Percentiles rank a stretch among this genome's conserved stretches.
Conservation (phyloP, 2,888 invertebrate genomes). For the Eueremaeus valkanovi region DNA sequence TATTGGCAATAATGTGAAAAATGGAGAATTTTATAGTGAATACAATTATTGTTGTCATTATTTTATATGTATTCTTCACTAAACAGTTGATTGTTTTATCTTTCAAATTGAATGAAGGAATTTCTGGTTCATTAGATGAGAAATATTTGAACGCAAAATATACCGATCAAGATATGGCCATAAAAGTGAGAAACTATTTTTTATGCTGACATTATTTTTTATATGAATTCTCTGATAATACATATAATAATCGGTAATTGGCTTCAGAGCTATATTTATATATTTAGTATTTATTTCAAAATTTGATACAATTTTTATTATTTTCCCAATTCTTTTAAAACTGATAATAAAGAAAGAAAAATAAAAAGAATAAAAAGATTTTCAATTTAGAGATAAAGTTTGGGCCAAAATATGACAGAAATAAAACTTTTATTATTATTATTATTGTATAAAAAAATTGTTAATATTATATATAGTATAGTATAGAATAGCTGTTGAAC, state of each 20-base stretch:
- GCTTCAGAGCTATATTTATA: neutral
- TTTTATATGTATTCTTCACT: too few species aligned
- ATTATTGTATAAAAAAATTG: too few species aligned
- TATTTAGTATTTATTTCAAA: neutral
- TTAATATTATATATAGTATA: neutral
- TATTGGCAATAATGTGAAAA: neutral
- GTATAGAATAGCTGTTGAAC: neutral
- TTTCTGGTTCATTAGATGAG: neutral
- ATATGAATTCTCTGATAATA: neutral
- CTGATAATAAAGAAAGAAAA: neutral
- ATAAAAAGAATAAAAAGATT: neutral
- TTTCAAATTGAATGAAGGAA: neutral
- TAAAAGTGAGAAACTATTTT: neutral
- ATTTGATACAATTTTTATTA: neutral
- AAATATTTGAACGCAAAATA: conserved; percentile 1
- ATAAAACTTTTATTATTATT: too few species aligned
- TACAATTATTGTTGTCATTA: neutral
- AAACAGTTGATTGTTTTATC: neutral
- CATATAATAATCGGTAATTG: too few species aligned
- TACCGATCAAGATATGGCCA: neutral
- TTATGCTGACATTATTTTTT: neutral
- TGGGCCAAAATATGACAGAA: too few species aligned
- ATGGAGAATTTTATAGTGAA: neutral
- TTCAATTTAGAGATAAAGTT: neutral
- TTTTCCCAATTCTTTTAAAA: neutral